Evolutionary conservation across 2,888 invertebrate genomes (phyloP), one percentile per base, ranked within the genome.

Genomic region (Drosophila atripex): DNA sequence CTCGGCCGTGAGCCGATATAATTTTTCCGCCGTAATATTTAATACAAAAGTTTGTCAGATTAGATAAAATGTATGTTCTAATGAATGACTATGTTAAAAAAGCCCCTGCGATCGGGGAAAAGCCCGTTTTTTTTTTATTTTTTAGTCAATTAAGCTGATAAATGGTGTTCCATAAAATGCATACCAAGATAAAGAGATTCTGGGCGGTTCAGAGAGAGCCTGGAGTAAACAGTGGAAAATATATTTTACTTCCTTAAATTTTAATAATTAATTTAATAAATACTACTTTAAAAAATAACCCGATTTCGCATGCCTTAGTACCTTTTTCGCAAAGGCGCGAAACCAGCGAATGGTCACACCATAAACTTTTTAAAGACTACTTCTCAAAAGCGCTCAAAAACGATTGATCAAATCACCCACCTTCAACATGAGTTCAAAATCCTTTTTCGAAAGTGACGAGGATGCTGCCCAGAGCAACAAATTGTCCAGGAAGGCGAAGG

Each of bases 401-500:
- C 32, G 16, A 60, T 23, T 30, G 39, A 6, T 9, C 14, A 38
- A 45, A 12, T 9, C 46, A 38, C 46, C 60, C 39, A 53, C 61
- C 30, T 69, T 49, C 41, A 73, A 52, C 55, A 90, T 90, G 90
- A 88, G 85, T 73, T 80, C 86, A 25, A 91, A 91, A 77, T 91
- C 91, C 11, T 79, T 86, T 47, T 91, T 91, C 68, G 88, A 89
- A 56, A 78, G 78, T 43, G 78, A 86, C 8, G 78, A 65, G 2
- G 90, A 91, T 64, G 88, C 84, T 12, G 78, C 77, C 9, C 76
- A 82, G 47, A 64, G 76, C 32, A 82, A 88, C n/a, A 94, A 93
- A 85, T 90, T 95, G 43, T 92, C 93, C 1, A 93, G 93, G 73
- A 95, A 95, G 89, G 93, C 95, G 1, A 94, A 94, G 88, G 95